Base-by-base conservation (phyloP, 2,888 invertebrate genomes). In the Dascillus cervinus region DNA sequence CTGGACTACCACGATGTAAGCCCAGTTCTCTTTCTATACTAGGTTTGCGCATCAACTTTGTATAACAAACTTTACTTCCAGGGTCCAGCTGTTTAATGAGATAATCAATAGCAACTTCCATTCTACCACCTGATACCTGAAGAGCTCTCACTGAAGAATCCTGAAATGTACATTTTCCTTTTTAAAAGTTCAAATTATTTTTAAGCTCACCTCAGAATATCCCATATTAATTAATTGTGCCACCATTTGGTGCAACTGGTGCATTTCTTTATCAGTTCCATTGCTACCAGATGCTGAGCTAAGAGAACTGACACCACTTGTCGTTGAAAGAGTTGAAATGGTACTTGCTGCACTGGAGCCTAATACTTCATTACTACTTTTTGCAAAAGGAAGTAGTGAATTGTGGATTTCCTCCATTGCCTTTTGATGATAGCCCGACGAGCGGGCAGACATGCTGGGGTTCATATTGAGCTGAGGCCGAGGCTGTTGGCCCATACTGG, bases 331-430 rank as follows among this genome's bases (percentile, higher is more conserved):
- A 26, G 70, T 75, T 32, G 74, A 75, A 51, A 82, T 82, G 29
- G 82, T 82, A 64, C 82, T 82, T 31, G 82, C 82, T 17, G 82
- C 82, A 47, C 82, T 82, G 1, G 81, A 81, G 46, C 79, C 78
- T 26, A 79, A 77, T 49, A 77, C 76, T 3, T 70, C 65, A 47
- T 68, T 67, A 54, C 69, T 66, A 48, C 69, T 77, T 66, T 84
- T 83, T 31, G 84, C 85, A 62, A 85, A 87, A 30, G 86, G 87
- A 53, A 82, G 71, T 52, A 87, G 66, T 38, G 86, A 85, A 64
- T 85, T 85, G 51, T 87, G 76, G 57, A 87, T 88, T 67, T 86
- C 82, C 67, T 83, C 85, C 66, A 88, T 75, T 60, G 87, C 87
- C 70, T 86, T 85, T 67, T 85, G 83, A 68, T 82, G 82, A 68